Percentiles rank a stretch among this genome's conserved stretches.
phyloP scores from a whole-genome alignment of 2,797 vertebrate species.

The Apodemus agrarius region DNA sequence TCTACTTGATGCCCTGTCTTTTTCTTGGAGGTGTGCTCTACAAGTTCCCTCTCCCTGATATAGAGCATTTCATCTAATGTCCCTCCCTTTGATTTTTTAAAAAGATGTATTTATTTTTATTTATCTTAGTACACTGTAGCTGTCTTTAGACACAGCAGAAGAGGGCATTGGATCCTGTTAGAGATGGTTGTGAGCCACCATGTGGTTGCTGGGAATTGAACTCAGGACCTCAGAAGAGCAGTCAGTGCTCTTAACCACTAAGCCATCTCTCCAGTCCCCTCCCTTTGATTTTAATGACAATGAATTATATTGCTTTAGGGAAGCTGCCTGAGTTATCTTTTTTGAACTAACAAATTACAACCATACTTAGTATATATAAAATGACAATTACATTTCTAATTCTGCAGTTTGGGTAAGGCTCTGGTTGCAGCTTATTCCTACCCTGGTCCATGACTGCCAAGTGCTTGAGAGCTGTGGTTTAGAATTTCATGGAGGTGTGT shows the following conservation, averaged over 20 bases:
- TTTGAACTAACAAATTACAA: neutral
- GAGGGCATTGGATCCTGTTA: too few relatives aligned
- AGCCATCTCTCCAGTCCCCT: too few relatives aligned
- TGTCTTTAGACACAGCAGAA: too few relatives aligned
- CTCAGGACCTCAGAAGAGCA: too few relatives aligned
- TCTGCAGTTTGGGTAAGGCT: slow-evolving; percentile 29
- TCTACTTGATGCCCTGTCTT: neutral
- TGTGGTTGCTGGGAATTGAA: too few relatives aligned
- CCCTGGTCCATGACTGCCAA: neutral
- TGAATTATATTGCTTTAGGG: slow-evolving; percentile 58
- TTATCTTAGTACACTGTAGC: too few relatives aligned
- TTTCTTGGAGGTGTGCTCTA: neutral
- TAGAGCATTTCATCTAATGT: neutral
- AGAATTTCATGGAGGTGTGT: neutral
- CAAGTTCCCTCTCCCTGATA: neutral
- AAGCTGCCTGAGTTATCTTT: slow-evolving; percentile 23
- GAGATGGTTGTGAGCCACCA: too few relatives aligned
- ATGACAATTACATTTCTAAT: slow-evolving; percentile 39
- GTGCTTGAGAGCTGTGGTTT: neutral
- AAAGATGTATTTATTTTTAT: too few relatives aligned
- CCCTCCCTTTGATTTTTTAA: neutral
- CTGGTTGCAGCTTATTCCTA: neutral
- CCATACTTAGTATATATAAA: slow-evolving; percentile 37
- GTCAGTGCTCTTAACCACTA: too few relatives aligned
- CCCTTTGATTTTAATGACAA: slow-evolving; percentile 38